These are phyloP conservation scores for Cervus canadensis DNA, from an alignment of 2,113 vertebrate genomes.

Conservation along the genomic window DNA sequence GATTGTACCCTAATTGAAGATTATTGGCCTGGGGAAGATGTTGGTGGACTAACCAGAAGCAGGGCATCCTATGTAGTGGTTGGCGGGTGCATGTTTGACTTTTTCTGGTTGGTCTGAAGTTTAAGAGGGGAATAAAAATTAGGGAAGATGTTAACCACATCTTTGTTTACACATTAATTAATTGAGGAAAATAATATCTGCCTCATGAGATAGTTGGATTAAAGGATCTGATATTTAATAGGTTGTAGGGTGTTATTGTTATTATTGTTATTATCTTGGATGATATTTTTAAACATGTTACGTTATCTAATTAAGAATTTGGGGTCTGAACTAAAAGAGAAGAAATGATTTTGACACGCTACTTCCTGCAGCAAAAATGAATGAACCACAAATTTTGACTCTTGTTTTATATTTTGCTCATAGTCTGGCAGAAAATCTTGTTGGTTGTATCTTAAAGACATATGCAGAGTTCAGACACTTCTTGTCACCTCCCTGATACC, in stretches of 20 bases:
- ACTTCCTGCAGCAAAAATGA: not conserved
- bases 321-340: not conserved
- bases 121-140: not conserved
- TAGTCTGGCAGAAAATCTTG: not conserved
- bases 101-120: not conserved
- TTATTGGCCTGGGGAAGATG: not conserved
- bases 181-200: not conserved
- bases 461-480: not conserved
- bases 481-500: not conserved
- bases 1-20: not conserved
- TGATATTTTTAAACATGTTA: not conserved
- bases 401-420: not conserved
- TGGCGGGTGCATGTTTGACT: not conserved
- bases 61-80: not conserved
- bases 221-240: slow-evolving; percentile 2
- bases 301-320: not conserved
- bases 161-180: not conserved
- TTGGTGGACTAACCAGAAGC: not conserved
- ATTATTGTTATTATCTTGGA: not conserved
- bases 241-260: not conserved
- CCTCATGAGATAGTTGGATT: not conserved
- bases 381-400: not conserved
- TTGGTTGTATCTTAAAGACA: not conserved
- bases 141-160: not conserved
- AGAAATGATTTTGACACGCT: not conserved